Conservation (phyloP, 2,888 invertebrate species). For the Cheilosia pagana region DNA sequence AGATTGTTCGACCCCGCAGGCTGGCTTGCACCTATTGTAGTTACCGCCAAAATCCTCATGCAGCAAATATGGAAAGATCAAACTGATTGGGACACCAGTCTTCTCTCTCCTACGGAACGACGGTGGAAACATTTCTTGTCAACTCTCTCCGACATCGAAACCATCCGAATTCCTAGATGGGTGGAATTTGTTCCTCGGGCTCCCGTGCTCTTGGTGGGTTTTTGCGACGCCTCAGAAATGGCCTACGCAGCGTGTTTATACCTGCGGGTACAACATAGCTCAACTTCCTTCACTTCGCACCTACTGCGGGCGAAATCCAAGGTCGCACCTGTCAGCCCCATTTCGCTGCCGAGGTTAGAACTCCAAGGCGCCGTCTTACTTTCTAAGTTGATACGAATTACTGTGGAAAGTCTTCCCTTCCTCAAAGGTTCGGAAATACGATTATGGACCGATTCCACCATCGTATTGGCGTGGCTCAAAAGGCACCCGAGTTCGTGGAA, state of each 20-base stretch:
- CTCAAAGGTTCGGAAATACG: slow-evolving; percentile 25
- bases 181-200: neutral
- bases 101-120: neutral
- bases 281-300: neutral
- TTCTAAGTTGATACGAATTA: slow-evolving; percentile 2
- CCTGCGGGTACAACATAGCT: neutral
- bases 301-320: slow-evolving; percentile 40
- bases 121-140: neutral
- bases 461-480: neutral
- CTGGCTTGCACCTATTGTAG: slow-evolving; percentile 56
- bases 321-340: slow-evolving; percentile 39
- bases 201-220: slow-evolving; percentile 40
- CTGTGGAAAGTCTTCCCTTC: too few relatives aligned
- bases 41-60: slow-evolving; percentile 55
- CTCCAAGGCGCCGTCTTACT: slow-evolving; percentile 41
- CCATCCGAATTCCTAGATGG: slow-evolving; percentile 9
- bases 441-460: neutral
- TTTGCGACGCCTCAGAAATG: slow-evolving; percentile 58
- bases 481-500: neutral
- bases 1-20: too few relatives aligned
- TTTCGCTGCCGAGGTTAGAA: slow-evolving; percentile 52
- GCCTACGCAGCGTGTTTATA: slow-evolving; percentile 53
- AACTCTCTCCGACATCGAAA: neutral
- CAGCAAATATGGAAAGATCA: slow-evolving; percentile 59
- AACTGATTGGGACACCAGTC: slow-evolving; percentile 40